Percentiles rank a stretch among this genome's conserved stretches.
These are phyloP conservation scores for Rattus rattus DNA, from an alignment of 2,113 vertebrate species.

Conservation along the genomic window DNA sequence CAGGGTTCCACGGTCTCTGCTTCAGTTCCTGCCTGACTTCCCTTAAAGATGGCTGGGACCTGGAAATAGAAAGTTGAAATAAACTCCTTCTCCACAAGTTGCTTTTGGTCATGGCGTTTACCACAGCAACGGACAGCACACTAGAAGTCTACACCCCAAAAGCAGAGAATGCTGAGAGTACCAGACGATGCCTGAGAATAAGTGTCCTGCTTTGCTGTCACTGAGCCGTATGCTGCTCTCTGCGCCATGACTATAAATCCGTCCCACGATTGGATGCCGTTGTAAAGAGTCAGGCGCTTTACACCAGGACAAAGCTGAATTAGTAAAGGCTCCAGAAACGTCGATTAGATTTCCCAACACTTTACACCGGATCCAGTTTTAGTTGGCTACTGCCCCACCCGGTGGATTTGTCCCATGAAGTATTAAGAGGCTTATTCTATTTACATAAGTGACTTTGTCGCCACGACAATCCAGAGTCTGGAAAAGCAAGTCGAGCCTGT, in stretches of 20 bases:
- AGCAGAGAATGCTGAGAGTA: not conserved
- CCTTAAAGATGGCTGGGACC: not conserved
- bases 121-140: too few relatives aligned
- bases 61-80: not conserved
- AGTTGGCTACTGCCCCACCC: slow-evolving; percentile 53
- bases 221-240: not conserved
- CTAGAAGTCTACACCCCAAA: not conserved
- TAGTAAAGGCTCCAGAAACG: not conserved
- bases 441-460: slow-evolving; percentile 55
- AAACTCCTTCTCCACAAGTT: not conserved
- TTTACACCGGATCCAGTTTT: not conserved
- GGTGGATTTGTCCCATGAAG: slow-evolving; percentile 76
- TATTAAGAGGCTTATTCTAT: slow-evolving; percentile 61
- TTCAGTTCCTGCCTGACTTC: not conserved
- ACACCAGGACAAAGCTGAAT: not conserved
- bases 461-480: not conserved
- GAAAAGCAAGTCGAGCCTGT: not conserved
- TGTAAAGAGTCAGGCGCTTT: not conserved
- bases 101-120: not conserved
- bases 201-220: not conserved
- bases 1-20: not conserved
- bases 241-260: not conserved
- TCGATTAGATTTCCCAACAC: not conserved
- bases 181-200: not conserved
- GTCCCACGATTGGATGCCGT: not conserved